Percentiles rank a stretch among this genome's conserved stretches.
Conservation (phyloP, 2,113 vertebrate genomes). For the Colaptes auratus region DNA sequence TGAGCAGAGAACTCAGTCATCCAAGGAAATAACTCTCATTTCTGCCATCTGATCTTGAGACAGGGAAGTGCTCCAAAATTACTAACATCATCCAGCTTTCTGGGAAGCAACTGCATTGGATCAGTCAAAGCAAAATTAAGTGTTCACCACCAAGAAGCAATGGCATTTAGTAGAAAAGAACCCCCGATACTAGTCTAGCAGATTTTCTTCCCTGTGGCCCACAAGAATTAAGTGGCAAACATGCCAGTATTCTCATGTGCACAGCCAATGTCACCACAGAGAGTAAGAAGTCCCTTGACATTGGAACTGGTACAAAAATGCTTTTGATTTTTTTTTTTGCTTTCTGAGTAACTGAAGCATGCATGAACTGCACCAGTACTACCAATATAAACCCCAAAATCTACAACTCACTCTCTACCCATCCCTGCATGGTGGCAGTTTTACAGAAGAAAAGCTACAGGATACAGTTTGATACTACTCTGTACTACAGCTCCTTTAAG, state of each 20-base stretch:
- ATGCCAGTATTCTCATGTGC: background rate
- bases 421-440: background rate
- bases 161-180: background rate
- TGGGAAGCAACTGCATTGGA: conserved; percentile 25
- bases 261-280: background rate
- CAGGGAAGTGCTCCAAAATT: conserved; percentile 37
- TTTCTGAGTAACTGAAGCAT: background rate
- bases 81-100: conserved; percentile 54
- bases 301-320: background rate
- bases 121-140: background rate
- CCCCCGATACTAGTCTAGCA: background rate
- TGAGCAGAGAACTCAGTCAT: conserved; percentile 58
- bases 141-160: background rate
- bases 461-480: background rate
- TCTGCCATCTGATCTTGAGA: conserved; percentile 65
- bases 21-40: conserved; percentile 61
- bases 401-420: background rate
- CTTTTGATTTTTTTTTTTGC: background rate
- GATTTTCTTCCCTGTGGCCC: background rate
- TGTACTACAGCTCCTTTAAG: background rate
- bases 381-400: background rate
- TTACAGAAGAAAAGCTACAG: background rate
- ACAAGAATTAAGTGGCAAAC: conserved; percentile 24
- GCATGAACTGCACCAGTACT: background rate
- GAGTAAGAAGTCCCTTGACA: background rate